Evolutionary conservation across 2,113 vertebrate genomes (phyloP).

Genomic region (Laticauda laticaudata): DNA sequence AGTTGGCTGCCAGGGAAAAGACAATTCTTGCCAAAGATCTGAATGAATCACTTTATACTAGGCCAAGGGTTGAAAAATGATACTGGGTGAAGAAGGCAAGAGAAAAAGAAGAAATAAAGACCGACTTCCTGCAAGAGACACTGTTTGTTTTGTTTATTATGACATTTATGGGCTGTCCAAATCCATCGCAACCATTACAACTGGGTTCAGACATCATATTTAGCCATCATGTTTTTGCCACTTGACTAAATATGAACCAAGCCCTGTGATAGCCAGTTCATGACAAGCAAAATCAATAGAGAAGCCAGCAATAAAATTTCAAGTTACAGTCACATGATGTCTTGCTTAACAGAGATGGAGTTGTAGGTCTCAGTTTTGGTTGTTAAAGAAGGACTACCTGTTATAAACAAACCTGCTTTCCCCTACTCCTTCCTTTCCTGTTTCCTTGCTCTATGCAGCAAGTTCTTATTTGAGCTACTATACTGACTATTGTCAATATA

Average conservation of each 20-base stretch:
- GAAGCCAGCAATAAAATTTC: neutral
- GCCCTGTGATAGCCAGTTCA: neutral
- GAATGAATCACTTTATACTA: neutral
- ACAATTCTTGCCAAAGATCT: neutral
- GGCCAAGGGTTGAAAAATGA: neutral
- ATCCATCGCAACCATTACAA: neutral
- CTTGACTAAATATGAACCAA: neutral
- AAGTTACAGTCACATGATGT: neutral
- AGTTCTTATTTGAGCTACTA: neutral
- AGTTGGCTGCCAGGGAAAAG: neutral
- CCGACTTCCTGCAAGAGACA: neutral
- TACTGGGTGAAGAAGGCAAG: neutral
- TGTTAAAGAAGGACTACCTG: neutral
- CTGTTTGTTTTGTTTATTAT: neutral
- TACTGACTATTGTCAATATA: neutral
- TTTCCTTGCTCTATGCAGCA: neutral
- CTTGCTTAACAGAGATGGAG: neutral
- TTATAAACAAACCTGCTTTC: neutral
- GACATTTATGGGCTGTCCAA: neutral
- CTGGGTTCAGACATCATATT: neutral
- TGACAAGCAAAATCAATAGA: neutral
- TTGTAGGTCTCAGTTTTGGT: neutral
- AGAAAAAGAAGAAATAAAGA: neutral
- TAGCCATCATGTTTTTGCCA: neutral
- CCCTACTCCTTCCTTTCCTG: neutral